phyloP scores from a whole-genome alignment of 2,113 vertebrate genomes.

The Ochotona princeps region DNA sequence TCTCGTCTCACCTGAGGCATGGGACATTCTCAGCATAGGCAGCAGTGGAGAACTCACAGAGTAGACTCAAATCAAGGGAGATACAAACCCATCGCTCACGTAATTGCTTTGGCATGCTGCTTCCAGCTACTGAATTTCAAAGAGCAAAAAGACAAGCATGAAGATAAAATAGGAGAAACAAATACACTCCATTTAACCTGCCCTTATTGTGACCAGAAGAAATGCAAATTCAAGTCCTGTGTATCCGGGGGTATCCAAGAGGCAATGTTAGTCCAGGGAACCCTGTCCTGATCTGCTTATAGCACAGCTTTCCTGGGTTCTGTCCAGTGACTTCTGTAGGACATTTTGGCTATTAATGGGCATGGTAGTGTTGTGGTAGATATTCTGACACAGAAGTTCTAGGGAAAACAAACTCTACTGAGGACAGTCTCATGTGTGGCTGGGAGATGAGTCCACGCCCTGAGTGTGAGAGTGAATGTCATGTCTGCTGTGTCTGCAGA shows the following conservation, averaged over 20 bases:
- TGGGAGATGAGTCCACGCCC: background rate
- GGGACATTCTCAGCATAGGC: no score
- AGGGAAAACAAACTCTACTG: background rate
- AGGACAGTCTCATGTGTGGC: background rate
- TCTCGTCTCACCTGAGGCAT: no score
- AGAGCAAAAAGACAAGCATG: background rate
- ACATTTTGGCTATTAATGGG: background rate
- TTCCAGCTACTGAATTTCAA: no score
- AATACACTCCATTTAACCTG: background rate
- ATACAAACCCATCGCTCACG: no score
- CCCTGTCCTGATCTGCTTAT: background rate
- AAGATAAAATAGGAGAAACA: background rate
- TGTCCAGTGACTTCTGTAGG: background rate
- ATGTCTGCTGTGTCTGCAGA: no score
- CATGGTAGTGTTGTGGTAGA: background rate
- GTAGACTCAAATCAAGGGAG: no score
- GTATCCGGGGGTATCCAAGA: accelerated
- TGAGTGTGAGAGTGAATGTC: background rate
- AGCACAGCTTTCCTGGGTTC: background rate
- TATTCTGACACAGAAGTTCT: accelerated
- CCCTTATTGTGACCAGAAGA: background rate
- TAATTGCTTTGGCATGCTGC: no score
- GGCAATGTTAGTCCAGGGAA: background rate
- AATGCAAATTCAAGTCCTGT: background rate
- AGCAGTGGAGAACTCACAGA: background rate